phyloP scores from a whole-genome alignment of 2,113 vertebrate genomes.

The Panthera tigris region DNA sequence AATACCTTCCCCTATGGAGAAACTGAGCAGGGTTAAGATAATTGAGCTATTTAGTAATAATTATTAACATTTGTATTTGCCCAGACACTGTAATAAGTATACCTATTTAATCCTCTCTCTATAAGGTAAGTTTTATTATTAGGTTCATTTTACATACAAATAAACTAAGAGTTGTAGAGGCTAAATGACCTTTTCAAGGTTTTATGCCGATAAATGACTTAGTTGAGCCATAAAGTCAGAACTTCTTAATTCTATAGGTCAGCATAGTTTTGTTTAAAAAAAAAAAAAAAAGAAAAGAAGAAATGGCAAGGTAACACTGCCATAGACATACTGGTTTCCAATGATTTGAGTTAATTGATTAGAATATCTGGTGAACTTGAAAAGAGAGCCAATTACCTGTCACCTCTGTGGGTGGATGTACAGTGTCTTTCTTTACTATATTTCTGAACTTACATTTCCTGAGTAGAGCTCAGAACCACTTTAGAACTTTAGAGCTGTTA shows the following conservation, averaged over 20 bases:
- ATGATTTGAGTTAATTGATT: not conserved
- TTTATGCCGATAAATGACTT: not conserved
- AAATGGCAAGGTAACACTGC: not conserved
- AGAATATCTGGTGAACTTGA: not conserved
- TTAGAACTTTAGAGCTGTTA: not conserved
- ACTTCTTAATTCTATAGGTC: not conserved
- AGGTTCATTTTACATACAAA: not conserved
- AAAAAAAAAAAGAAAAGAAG: not conserved
- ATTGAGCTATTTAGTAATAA: constrained; percentile 45
- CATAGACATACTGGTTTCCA: not conserved
- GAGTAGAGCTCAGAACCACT: not conserved
- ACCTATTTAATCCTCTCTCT: constrained; percentile 36
- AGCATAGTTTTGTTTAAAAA: not conserved
- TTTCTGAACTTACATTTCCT: not conserved
- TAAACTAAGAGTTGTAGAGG: not conserved
- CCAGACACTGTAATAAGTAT: constrained; percentile 25
- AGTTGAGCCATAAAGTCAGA: not conserved
- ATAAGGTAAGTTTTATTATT: not conserved
- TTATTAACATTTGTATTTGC: constrained; percentile 33
- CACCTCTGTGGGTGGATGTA: not conserved
- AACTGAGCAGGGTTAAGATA: not conserved
- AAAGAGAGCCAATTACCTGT: not conserved
- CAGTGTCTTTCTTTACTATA: not conserved
- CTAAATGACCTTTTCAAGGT: not conserved
- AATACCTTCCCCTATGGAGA: not conserved